Evolutionary conservation across 2,797 vertebrate genomes (phyloP).

Genomic region (Botia almorhae): DNA sequence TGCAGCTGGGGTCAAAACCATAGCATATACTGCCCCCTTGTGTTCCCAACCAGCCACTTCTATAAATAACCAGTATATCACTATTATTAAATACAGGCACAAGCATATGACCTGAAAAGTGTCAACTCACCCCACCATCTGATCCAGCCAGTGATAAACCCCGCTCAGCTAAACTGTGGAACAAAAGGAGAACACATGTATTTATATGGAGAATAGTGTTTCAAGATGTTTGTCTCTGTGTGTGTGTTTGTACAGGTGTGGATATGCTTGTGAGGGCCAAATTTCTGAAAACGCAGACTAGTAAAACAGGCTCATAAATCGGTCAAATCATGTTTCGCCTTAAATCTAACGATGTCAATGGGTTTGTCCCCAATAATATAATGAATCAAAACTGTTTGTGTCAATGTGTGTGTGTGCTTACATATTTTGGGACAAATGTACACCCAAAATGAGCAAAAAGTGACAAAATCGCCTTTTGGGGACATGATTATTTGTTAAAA

Average conservation of each 20-base stretch:
- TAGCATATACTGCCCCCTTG: slow-evolving; percentile 66
- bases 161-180: slow-evolving; percentile 89
- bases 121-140: slow-evolving; percentile 88
- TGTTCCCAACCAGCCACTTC: slow-evolving; percentile 42
- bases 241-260: slow-evolving; percentile 10
- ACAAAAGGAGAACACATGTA: slow-evolving; percentile 20
- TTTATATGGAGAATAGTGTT: neutral
- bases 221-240: neutral
- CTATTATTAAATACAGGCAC: slow-evolving; percentile 15
- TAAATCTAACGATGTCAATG: neutral
- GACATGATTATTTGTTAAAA: too few species aligned
- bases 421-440: too few species aligned
- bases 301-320: neutral
- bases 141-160: slow-evolving; percentile 92
- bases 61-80: neutral
- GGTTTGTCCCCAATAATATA: neutral
- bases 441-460: too few species aligned
- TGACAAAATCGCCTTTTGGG: too few species aligned
- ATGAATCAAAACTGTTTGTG: neutral
- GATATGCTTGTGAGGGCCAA: neutral
- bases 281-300: neutral
- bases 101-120: neutral
- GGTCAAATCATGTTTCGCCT: neutral
- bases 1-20: neutral
- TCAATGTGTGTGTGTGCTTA: neutral